These are phyloP conservation scores for Aquatica leii DNA, from an alignment of 2,888 invertebrate species.

Conservation along the genomic window DNA sequence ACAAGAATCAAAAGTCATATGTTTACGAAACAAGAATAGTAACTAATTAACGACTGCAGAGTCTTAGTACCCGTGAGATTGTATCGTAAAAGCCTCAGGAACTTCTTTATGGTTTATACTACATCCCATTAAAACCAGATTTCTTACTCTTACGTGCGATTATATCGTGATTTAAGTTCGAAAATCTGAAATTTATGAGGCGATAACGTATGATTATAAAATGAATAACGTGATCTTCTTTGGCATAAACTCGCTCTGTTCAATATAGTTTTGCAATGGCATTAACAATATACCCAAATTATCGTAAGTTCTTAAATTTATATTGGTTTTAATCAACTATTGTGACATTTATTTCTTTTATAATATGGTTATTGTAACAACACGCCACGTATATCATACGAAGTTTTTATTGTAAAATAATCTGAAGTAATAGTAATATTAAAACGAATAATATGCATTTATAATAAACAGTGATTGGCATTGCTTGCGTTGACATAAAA, in stretches of 20 bases:
- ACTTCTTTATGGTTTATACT: slow-evolving; percentile 38
- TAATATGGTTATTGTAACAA: too few species aligned
- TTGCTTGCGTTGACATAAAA: too few species aligned
- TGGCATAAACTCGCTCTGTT: slow-evolving; percentile 1
- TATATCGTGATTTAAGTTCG: slow-evolving; percentile 36
- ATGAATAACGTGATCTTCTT: slow-evolving; percentile 26
- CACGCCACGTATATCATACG: too few species aligned
- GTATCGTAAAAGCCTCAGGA: slow-evolving; percentile 32
- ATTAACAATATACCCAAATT: background rate
- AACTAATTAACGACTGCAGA: slow-evolving; percentile 35
- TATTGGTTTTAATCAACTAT: too few species aligned
- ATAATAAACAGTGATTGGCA: too few species aligned
- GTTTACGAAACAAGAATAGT: slow-evolving; percentile 37
- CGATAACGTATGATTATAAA: slow-evolving; percentile 35
- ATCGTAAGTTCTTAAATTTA: background rate
- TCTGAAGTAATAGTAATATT: too few species aligned
- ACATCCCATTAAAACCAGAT: slow-evolving; percentile 37
- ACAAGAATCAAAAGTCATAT: slow-evolving; percentile 27
- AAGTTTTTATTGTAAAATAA: too few species aligned
- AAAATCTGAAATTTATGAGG: slow-evolving; percentile 35
- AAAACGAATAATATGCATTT: too few species aligned
- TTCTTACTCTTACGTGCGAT: slow-evolving; percentile 34
- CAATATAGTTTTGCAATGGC: background rate
- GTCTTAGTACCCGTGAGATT: slow-evolving; percentile 31
- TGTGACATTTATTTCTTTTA: too few species aligned